A percentile compares a stretch with the other conserved stretches of the same genome.
Conservation (phyloP, 1,140 invertebrate species). For the Eupristina koningsbergeri region DNA sequence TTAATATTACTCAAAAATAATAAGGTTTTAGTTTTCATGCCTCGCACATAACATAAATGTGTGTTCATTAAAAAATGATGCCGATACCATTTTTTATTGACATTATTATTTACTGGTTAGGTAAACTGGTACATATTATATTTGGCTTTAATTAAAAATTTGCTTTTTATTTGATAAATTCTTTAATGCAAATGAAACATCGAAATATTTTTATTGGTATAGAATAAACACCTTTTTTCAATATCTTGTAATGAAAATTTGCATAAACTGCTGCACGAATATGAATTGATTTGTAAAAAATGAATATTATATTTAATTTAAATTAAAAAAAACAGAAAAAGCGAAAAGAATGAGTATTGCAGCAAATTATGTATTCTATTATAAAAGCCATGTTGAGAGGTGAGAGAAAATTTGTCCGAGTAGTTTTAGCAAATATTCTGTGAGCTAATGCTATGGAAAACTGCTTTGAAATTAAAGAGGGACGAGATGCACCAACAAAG, state of each 20-base stretch:
- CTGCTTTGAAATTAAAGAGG: constrained; percentile 64
- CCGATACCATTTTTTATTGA: too few relatives aligned
- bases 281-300: not conserved
- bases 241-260: not conserved
- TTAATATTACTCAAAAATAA: too few relatives aligned
- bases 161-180: too few relatives aligned
- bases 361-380: constrained; percentile 6
- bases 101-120: too few relatives aligned
- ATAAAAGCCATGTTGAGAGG: not conserved
- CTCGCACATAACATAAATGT: too few relatives aligned
- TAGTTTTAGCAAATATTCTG: constrained; percentile 40
- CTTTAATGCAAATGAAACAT: too few relatives aligned
- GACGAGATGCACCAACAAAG: constrained; percentile 46
- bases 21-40: too few relatives aligned
- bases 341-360: not conserved
- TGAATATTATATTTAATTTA: too few relatives aligned
- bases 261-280: not conserved
- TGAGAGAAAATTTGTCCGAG: not conserved
- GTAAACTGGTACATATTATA: too few relatives aligned
- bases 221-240: not conserved
- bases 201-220: not conserved
- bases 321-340: not conserved
- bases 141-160: too few relatives aligned
- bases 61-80: too few relatives aligned
- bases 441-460: constrained; percentile 63